Base-by-base conservation (phyloP, 2,888 invertebrate species). In the Mimumesa dahlbomi region DNA sequence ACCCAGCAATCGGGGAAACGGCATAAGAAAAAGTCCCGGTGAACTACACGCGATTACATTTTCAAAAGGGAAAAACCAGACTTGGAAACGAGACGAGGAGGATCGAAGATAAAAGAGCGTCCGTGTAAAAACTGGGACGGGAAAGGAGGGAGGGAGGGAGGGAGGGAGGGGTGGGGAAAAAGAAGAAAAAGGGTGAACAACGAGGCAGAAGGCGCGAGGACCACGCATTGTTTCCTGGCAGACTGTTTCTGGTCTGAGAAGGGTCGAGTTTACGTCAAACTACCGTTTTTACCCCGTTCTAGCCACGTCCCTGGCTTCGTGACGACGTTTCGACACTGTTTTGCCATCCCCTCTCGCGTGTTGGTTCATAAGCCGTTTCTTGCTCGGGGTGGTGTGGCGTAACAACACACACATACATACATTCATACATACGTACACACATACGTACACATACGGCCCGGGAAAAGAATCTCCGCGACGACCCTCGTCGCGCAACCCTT, bases 181-280 rank as follows among this genome's bases (percentile, higher is more conserved):
- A n/a, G n/a, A 22, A 18, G 36, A 11, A 36, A n/a, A 36, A 52
- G 9, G 25, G n/a, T n/a, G n/a, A n/a, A n/a, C n/a, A n/a, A n/a
- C 9, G 21, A 25, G 13, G 36, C 36, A 62, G 40, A 34, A 49
- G 61, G 40, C 53, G 61, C 53, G 54, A 38, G 34, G 18, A 34
- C 36, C 29, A 18, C 19, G 74, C 57, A 80, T 79, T 79, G 80
- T 79, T 79, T 77, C 67, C 69, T 57, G 21, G 59, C 67, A 64
- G 75, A 75, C 64, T 65, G 77, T 77, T 68, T 52, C 69, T 36
- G 64, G 48, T 56, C 65, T 63, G 77, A 68, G 70, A 70, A 72
- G 69, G 79, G 79, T 79, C 73, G 73, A 64, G 72, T 77, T 72
- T 61, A 48, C 73, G 75, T 73, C 66, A 75, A 77, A 79, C 73